Base-by-base conservation (phyloP, 2,797 vertebrate species). In the Lacerta agilis region DNA sequence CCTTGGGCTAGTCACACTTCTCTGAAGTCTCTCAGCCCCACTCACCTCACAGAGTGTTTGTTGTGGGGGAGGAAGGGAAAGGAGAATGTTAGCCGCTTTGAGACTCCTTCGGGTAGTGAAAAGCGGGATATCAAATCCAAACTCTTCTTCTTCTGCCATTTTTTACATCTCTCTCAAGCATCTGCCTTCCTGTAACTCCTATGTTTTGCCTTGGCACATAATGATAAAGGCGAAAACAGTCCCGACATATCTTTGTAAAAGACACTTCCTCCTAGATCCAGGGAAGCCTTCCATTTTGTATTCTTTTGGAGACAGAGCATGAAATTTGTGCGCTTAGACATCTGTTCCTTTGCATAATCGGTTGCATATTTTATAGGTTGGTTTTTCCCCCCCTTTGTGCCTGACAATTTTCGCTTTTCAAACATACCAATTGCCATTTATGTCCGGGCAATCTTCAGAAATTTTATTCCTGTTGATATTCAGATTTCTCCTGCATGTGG, bases 401-500 rank as follows among this genome's bases (percentile, higher is more conserved):
- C 43, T 76, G 10, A 79, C 89, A 8, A 72, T 77, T 49, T 2
- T 87, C 76, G 29, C 8, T 72, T 89, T 72, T 83, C 88, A 80
- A 90, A 43, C 79, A 77, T 88, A 82, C 61, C 69, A 87, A 79
- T 49, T 8, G 7, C 1, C 76, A 1, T 87, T 92, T 29, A 17
- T 0, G 4, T 36, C 69, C 90, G 36, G 8, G 2, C 33, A 20
- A 82, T 92, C 78, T 92, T 49, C 78, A 86, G 89, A 88, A 91
- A 91, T 92, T 82, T 89, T 71, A 38, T 87, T 91, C 79, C 61
- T 72, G 1, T 0, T 72, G 89, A 49, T 80, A 87, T 89, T 93
- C 0, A 0, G 25, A 86, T 92, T 92, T 91, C 36, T 90, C 1
- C 25, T 87, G 38, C 0, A 0, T 82, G 49, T 77, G 73, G 77